Conservation (phyloP, 2,888 invertebrate genomes). For the Ptilodon capucinus region DNA sequence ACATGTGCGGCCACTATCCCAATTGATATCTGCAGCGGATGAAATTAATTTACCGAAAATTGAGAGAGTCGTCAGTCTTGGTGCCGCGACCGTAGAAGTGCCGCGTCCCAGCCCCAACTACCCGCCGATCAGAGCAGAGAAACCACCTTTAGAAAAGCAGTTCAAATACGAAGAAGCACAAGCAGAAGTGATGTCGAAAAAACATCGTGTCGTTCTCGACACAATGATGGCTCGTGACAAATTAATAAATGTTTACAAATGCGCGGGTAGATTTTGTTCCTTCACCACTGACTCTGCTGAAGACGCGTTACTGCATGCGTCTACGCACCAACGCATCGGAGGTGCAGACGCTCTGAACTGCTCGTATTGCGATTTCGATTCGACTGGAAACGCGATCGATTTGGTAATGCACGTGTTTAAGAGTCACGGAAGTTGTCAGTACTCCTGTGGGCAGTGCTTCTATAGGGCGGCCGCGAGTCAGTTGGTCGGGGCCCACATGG, state of each 20-base stretch:
- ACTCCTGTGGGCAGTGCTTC: constrained; percentile 86
- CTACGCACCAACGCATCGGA: constrained; percentile 59
- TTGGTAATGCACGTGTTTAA: constrained; percentile 84
- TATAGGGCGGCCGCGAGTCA: constrained; percentile 84
- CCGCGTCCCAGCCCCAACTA: constrained; percentile 34
- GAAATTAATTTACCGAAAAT: constrained; percentile 61
- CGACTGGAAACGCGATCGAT: constrained; percentile 54
- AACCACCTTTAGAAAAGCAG: constrained; percentile 21
- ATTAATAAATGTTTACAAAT: constrained; percentile 70
- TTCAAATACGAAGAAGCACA: constrained; percentile 64
- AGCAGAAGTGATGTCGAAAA: constrained; percentile 57
- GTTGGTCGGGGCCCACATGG: constrained; percentile 84
- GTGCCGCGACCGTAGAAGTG: constrained; percentile 33
- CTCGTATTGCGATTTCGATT: constrained; percentile 80
- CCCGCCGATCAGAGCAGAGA: constrained; percentile 20
- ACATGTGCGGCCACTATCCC: constrained; percentile 66
- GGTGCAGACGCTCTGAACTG: constrained; percentile 78
- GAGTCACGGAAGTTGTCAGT: constrained; percentile 83
- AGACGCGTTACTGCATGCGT: constrained; percentile 62
- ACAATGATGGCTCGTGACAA: constrained; percentile 74
- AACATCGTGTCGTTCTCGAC: constrained; percentile 66
- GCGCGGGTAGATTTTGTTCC: constrained; percentile 69
- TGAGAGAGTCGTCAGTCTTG: constrained; percentile 81
- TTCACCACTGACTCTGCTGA: constrained; percentile 63
- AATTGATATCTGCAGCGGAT: constrained; percentile 50